Evolutionary conservation across 2,113 vertebrate genomes (phyloP).

Genomic region (Sigmodon hispidus): DNA sequence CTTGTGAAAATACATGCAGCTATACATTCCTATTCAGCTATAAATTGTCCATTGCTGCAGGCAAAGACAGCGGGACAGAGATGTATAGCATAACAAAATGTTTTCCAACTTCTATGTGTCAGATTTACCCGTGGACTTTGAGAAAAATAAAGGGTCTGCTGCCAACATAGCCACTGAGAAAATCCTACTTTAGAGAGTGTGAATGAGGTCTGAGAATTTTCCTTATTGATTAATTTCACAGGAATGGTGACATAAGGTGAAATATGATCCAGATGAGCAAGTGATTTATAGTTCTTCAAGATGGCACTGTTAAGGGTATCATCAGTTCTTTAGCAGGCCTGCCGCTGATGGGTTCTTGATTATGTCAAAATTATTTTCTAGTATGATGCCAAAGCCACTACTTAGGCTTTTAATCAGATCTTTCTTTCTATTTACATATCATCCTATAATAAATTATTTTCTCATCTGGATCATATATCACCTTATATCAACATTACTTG

Average conservation of each 20-base stretch:
- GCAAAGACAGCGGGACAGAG: neutral
- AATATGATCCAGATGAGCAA: neutral
- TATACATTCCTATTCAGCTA: neutral
- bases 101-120: neutral
- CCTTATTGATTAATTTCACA: neutral
- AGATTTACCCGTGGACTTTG: neutral
- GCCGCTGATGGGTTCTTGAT: neutral
- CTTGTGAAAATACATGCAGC: neutral
- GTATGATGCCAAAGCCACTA: neutral
- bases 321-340: slow-evolving; percentile 30
- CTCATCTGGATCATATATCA: neutral
- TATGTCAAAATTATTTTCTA: slow-evolving; percentile 57
- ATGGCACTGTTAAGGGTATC: neutral
- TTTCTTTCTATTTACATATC: neutral
- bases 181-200: neutral
- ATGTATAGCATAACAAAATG: neutral
- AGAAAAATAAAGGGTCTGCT: neutral
- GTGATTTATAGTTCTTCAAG: neutral
- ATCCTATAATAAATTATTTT: neutral
- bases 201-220: neutral
- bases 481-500: neutral
- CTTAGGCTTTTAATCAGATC: neutral
- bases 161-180: neutral
- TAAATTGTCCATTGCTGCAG: neutral
- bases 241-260: neutral